Conservation (phyloP, 2,888 invertebrate species). For the Dolomedes plantarius region DNA sequence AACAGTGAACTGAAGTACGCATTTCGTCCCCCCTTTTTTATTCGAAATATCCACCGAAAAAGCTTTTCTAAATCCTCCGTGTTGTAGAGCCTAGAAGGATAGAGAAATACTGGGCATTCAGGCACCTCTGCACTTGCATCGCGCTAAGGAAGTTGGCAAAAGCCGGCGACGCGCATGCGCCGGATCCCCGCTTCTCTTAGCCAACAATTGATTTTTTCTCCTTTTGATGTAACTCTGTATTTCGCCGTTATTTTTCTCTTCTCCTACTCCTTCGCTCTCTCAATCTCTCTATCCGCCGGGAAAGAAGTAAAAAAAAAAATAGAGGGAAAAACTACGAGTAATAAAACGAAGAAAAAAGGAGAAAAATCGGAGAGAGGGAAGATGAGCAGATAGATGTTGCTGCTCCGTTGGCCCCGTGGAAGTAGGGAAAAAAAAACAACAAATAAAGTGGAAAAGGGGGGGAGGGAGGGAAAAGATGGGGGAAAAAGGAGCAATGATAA, state of each 20-base stretch:
- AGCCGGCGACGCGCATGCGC: slow-evolving; percentile 49
- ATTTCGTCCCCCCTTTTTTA: slow-evolving; percentile 41
- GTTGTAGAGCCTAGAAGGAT: slow-evolving; percentile 46
- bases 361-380: slow-evolving; percentile 37
- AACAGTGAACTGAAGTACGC: slow-evolving; percentile 6
- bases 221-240: slow-evolving; percentile 69
- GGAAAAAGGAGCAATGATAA: slow-evolving; percentile 46
- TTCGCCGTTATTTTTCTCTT: slow-evolving; percentile 63
- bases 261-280: slow-evolving; percentile 25
- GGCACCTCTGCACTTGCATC: slow-evolving; percentile 64
- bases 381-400: slow-evolving; percentile 70
- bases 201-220: slow-evolving; percentile 68
- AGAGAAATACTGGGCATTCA: slow-evolving; percentile 40
- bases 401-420: slow-evolving; percentile 46
- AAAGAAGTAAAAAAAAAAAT: slow-evolving; percentile 7
- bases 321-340: slow-evolving; percentile 52
- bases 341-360: slow-evolving; percentile 55
- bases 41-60: slow-evolving; percentile 46
- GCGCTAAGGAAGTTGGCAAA: slow-evolving; percentile 65
- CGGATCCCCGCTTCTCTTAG: slow-evolving; percentile 34
- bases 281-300: slow-evolving; percentile 27
- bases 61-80: slow-evolving; percentile 55
- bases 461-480: slow-evolving; percentile 18
- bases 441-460: slow-evolving; percentile 19
- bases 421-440: slow-evolving; percentile 28